Percentiles rank a stretch among this genome's conserved stretches.
These are phyloP conservation scores for Turritopsis dohrnii DNA, from an alignment of 30 jellyfish, hydroid and myxozoan genomes.

Conservation along the genomic window DNA sequence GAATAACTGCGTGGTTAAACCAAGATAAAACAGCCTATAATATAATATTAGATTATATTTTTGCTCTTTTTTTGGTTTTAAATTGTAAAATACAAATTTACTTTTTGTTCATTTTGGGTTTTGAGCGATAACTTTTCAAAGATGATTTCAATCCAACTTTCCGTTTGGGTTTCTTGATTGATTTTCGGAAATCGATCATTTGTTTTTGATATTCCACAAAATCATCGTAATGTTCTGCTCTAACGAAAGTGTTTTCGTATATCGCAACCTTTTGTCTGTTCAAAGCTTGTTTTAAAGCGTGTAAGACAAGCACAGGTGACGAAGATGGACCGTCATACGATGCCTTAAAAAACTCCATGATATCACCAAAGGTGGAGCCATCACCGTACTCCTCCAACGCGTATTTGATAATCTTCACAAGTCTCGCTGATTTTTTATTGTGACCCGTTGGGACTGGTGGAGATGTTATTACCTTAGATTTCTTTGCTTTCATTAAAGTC, in stretches of 20 bases:
- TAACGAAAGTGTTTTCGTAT: background rate
- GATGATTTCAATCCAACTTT: background rate
- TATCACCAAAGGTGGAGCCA: slow-evolving; percentile 14
- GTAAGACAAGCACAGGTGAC: background rate
- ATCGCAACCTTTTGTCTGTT: background rate
- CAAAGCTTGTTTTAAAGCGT: slow-evolving; percentile 1
- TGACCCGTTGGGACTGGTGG: background rate
- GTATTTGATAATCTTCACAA: background rate
- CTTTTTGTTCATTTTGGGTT: background rate
- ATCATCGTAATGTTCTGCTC: background rate
- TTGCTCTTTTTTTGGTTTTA: background rate
- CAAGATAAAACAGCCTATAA: background rate
- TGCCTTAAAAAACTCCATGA: slow-evolving; percentile 4
- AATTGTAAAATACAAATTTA: background rate
- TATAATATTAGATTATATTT: no score
- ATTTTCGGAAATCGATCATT: background rate
- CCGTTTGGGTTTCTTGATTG: background rate
- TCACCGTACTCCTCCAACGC: slow-evolving; percentile 1
- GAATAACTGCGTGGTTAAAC: background rate
- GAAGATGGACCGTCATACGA: background rate
- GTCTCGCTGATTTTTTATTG: background rate
- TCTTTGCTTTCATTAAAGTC: background rate
- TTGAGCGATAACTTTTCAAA: background rate
- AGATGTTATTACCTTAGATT: background rate
- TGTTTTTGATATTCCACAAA: background rate